A percentile compares a stretch with the other conserved stretches of the same genome.
Evolutionary conservation across 1,140 invertebrate species (phyloP).

Genomic region (Drosophila erecta): DNA sequence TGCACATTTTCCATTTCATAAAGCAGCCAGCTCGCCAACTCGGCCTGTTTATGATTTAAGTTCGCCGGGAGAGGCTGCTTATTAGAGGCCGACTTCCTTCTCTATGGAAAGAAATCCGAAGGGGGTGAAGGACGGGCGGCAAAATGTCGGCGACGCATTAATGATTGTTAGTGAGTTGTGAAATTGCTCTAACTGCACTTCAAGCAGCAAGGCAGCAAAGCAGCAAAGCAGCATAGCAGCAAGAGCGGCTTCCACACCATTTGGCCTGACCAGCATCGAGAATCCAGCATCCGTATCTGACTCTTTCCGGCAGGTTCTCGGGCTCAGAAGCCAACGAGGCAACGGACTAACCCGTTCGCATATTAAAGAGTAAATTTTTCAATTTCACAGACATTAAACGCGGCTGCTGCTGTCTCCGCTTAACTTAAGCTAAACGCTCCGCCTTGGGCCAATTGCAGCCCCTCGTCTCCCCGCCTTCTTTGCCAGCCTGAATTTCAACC

Average conservation of each 20-base stretch:
- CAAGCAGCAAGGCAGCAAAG: slow-evolving; percentile 52
- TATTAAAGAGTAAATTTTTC: slow-evolving; percentile 83
- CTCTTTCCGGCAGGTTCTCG: slow-evolving; percentile 69
- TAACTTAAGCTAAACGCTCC: slow-evolving; percentile 72
- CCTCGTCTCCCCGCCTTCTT: neutral
- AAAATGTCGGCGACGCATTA: slow-evolving; percentile 77
- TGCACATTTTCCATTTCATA: slow-evolving; percentile 81
- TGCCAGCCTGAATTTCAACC: slow-evolving; percentile 8
- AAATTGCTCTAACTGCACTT: slow-evolving; percentile 82
- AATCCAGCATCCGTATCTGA: slow-evolving; percentile 55
- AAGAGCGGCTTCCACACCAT: slow-evolving; percentile 70
- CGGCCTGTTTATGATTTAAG: slow-evolving; percentile 77
- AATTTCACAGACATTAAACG: slow-evolving; percentile 83
- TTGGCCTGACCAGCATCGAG: slow-evolving; percentile 60
- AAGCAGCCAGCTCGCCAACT: slow-evolving; percentile 70
- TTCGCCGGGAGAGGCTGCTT: slow-evolving; percentile 63
- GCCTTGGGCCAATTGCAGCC: slow-evolving; percentile 57
- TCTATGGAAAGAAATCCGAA: slow-evolving; percentile 5
- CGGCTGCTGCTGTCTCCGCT: slow-evolving; percentile 53
- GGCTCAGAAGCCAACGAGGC: slow-evolving; percentile 7
- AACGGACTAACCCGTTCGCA: slow-evolving; percentile 62
- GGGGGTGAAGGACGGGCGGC: slow-evolving; percentile 19
- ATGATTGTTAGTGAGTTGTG: slow-evolving; percentile 83
- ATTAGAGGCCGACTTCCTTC: slow-evolving; percentile 73
- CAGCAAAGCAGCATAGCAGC: slow-evolving; percentile 28